A percentile compares a stretch with the other conserved stretches of the same genome.
Conservation (phyloP, 1,140 invertebrate species). For the Atta texana region DNA sequence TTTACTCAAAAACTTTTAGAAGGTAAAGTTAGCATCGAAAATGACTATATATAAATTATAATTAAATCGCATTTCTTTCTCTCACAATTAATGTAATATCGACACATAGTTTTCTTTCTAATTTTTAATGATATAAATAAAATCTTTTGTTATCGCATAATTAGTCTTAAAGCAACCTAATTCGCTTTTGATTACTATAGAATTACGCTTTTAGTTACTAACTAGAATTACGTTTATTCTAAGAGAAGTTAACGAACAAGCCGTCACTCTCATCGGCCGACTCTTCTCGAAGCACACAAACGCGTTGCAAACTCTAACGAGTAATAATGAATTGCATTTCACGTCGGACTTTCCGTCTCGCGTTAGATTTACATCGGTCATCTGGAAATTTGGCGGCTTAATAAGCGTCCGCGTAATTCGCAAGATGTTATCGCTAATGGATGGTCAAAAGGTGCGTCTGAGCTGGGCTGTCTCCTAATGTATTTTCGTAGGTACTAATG, state of each 20-base stretch:
- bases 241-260: conserved; percentile 10
- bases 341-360: conserved; percentile 55
- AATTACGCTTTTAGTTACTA: conserved; percentile 2
- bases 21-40: too few relatives aligned
- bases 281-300: background rate
- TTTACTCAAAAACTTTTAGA: too few relatives aligned
- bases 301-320: conserved; percentile 38
- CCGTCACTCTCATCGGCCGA: background rate
- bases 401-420: conserved; percentile 69
- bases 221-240: conserved; percentile 22
- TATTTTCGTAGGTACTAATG: conserved; percentile 72
- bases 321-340: conserved; percentile 65
- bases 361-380: conserved; percentile 39
- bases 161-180: background rate
- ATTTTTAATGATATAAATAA: background rate
- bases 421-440: conserved; percentile 72
- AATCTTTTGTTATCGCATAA: background rate
- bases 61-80: too few relatives aligned
- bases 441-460: conserved; percentile 62
- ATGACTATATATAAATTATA: too few relatives aligned
- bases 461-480: conserved; percentile 72
- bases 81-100: too few relatives aligned
- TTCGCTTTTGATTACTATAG: background rate
- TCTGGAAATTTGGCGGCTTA: conserved; percentile 62
- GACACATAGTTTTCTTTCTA: background rate